phyloP scores from a whole-genome alignment of 2,888 invertebrate species.

The Carcina quercana region DNA sequence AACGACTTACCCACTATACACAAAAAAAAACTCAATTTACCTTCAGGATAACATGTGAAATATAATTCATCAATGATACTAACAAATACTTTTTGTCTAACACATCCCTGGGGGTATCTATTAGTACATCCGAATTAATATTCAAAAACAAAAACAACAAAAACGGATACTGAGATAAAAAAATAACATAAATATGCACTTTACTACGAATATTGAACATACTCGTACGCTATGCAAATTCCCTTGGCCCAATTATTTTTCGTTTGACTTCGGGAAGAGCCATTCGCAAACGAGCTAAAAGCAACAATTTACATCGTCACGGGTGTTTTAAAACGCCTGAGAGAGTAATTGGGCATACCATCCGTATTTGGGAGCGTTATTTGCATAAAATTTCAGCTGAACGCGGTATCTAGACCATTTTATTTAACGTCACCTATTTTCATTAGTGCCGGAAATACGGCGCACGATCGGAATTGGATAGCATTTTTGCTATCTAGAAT shows the following conservation, averaged over 20 bases:
- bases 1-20: too few species aligned
- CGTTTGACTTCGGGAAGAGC: constrained; percentile 12
- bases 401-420: constrained; percentile 25
- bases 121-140: too few species aligned
- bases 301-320: constrained; percentile 25
- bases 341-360: constrained; percentile 44
- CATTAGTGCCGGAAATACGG: too few species aligned
- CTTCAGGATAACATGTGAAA: too few species aligned
- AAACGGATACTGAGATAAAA: not conserved
- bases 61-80: too few species aligned
- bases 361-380: constrained; percentile 34
- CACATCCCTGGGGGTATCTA: too few species aligned
- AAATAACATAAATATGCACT: not conserved
- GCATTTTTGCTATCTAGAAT: too few species aligned
- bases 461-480: too few species aligned
- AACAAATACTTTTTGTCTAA: too few species aligned
- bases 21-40: too few species aligned
- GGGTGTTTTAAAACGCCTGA: constrained; percentile 31
- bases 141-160: not conserved
- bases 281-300: constrained; percentile 26
- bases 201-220: too few species aligned
- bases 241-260: constrained; percentile 29
- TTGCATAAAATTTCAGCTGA: constrained; percentile 42
- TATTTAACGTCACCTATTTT: constrained; percentile 6
- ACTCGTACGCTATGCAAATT: constrained; percentile 26